Percentiles rank a stretch among this genome's conserved stretches.
Conservation (phyloP, 2,888 invertebrate genomes). For the Agrilus biguttatus region DNA sequence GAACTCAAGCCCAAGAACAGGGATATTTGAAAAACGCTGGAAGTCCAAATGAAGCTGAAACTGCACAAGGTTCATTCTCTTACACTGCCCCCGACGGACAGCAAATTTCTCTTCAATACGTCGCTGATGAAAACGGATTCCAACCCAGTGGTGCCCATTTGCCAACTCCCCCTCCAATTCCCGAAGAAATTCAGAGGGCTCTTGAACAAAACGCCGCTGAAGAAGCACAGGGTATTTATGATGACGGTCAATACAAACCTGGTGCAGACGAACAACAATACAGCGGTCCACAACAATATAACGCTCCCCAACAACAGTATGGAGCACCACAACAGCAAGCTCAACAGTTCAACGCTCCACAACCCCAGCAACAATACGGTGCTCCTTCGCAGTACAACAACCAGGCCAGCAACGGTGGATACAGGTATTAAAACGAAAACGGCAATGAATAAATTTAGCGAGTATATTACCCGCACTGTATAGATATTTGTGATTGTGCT, state of each 20-base stretch:
- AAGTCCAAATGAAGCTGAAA: slow-evolving; percentile 10
- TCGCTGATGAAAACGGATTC: slow-evolving; percentile 22
- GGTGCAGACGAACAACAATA: slow-evolving; percentile 2
- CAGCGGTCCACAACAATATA: slow-evolving; percentile 2
- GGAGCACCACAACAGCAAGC: slow-evolving; percentile 8
- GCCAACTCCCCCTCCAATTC: slow-evolving; percentile 45
- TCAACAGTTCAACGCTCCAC: too few relatives aligned
- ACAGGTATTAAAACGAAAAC: too few relatives aligned
- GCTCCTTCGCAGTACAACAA: too few relatives aligned
- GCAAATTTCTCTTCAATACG: slow-evolving; percentile 13
- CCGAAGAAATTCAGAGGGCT: slow-evolving; percentile 35
- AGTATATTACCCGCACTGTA: too few relatives aligned
- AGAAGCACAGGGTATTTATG: slow-evolving; percentile 15
- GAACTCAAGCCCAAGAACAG: slow-evolving; percentile 19
- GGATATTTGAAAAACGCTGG: slow-evolving; percentile 11
- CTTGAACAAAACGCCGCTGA: slow-evolving; percentile 11
- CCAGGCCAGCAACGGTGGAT: too few relatives aligned
- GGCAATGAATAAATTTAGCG: too few relatives aligned
- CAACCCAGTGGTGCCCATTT: slow-evolving; percentile 22
- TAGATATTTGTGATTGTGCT: too few relatives aligned
- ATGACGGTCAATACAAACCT: slow-evolving; percentile 17
- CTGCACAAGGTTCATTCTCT: slow-evolving; percentile 20
- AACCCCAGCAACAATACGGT: too few relatives aligned
- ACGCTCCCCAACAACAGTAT: slow-evolving; percentile 11
- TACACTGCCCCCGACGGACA: slow-evolving; percentile 23